phyloP scores from a whole-genome alignment of 2,113 vertebrate genomes.

The Brienomyrus brachyistius region DNA sequence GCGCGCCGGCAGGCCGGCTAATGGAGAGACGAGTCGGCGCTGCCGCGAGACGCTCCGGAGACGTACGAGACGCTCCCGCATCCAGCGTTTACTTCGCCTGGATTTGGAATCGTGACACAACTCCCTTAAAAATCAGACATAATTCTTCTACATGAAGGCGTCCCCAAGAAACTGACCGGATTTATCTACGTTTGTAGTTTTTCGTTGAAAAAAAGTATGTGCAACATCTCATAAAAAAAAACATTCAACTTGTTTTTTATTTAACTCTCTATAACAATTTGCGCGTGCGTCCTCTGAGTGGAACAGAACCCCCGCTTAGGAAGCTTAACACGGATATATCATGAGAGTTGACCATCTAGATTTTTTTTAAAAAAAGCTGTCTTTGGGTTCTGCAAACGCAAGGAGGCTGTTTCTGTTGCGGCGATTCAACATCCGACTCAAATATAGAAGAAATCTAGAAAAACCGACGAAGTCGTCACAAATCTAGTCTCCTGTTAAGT shows the following conservation, averaged over 20 bases:
- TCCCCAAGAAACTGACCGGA: background rate
- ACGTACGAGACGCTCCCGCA: background rate
- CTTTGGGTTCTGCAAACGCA: background rate
- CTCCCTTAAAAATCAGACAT: background rate
- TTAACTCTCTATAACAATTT: background rate
- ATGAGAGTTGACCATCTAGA: background rate
- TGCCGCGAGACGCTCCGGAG: background rate
- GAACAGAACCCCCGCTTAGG: background rate
- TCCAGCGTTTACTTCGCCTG: background rate
- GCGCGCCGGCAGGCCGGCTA: slow-evolving; percentile 28
- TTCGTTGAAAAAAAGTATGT: background rate
- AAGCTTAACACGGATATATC: background rate
- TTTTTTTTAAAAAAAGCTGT: background rate
- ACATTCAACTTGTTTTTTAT: background rate
- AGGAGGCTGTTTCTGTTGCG: background rate
- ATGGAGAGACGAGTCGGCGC: slow-evolving; percentile 10
- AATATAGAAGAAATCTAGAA: background rate
- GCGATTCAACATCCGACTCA: background rate
- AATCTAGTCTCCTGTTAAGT: background rate
- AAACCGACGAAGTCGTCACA: background rate
- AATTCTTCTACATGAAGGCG: background rate
- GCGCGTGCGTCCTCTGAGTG: no score
- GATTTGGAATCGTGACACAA: background rate
- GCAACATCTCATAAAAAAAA: background rate
- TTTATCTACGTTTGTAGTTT: no score